Evolutionary conservation across 2,888 invertebrate species (phyloP).

Genomic region (Drosophila picticornis): DNA sequence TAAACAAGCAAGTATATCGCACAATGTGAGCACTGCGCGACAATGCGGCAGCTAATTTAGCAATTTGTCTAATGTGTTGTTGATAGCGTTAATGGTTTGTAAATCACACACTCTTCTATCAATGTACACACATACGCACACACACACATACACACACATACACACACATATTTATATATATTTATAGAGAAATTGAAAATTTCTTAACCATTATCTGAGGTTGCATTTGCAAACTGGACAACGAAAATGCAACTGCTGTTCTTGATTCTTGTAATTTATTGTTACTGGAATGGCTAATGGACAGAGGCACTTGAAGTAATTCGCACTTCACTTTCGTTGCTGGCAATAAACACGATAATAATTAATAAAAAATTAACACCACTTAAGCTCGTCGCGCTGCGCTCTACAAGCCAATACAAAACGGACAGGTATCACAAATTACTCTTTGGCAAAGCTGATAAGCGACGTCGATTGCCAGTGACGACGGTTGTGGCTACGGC

Average conservation of each 20-base stretch:
- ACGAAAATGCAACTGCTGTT: constrained; percentile 23
- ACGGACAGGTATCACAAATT: constrained; percentile 81
- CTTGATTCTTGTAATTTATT: constrained; percentile 54
- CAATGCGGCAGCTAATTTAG: constrained; percentile 72
- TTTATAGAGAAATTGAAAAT: not conserved
- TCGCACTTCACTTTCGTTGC: constrained; percentile 66
- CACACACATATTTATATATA: not conserved
- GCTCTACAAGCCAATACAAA: constrained; percentile 67
- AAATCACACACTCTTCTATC: constrained; percentile 68
- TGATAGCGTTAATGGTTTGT: constrained; percentile 78
- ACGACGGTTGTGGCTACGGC: constrained; percentile 17
- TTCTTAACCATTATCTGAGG: constrained; percentile 35
- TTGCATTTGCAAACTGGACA: constrained; percentile 37
- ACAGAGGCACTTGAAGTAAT: constrained; percentile 57
- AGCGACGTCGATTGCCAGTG: constrained; percentile 59
- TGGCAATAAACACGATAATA: constrained; percentile 76
- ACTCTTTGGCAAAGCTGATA: constrained; percentile 77
- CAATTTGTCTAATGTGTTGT: constrained; percentile 79
- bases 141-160: constrained; percentile 27
- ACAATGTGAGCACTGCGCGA: constrained; percentile 39
- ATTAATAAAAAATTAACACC: constrained; percentile 82
- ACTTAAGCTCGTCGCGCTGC: constrained; percentile 69
- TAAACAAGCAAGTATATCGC: constrained; percentile 28
- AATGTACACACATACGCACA: constrained; percentile 21
- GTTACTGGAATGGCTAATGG: constrained; percentile 30